Conservation (phyloP, 1,140 invertebrate species). For the Spodoptera frugiperda region DNA sequence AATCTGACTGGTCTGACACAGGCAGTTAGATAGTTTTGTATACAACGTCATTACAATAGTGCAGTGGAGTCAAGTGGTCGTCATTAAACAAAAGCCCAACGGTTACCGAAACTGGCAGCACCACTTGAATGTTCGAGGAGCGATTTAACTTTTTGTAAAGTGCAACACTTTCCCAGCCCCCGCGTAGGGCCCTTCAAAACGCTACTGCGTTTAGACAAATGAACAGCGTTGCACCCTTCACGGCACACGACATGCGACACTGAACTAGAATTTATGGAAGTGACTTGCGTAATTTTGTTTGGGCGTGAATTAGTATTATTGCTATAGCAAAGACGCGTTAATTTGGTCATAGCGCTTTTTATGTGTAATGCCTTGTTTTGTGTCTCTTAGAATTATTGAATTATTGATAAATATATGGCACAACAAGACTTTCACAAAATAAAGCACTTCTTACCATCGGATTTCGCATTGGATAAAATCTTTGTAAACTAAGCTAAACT, state of each 20-base stretch:
- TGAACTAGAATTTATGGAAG: constrained; percentile 48
- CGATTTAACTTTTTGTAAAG: constrained; percentile 83
- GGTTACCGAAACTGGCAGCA: constrained; percentile 64
- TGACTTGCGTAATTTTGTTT: constrained; percentile 29
- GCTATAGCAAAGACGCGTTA: too few species aligned
- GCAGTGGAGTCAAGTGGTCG: constrained; percentile 58
- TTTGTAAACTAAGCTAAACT: too few species aligned
- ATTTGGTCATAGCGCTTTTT: too few species aligned
- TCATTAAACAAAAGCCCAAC: constrained; percentile 65
- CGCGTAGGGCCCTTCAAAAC: constrained; percentile 71
- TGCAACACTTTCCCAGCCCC: constrained; percentile 84
- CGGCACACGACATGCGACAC: constrained; percentile 73
- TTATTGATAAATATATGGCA: too few species aligned
- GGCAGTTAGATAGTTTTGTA: constrained; percentile 45
- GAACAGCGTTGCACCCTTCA: constrained; percentile 81
- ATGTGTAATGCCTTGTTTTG: too few species aligned
- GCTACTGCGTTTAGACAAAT: constrained; percentile 84
- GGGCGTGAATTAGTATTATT: too few species aligned
- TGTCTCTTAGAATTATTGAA: too few species aligned
- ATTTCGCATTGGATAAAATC: too few species aligned
- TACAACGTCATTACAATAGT: constrained; percentile 32
- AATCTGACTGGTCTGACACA: neutral
- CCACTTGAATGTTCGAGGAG: constrained; percentile 63
- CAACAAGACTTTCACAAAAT: too few species aligned
- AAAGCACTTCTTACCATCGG: too few species aligned